These are phyloP conservation scores for Phoxinus dragarum DNA, from an alignment of 2,797 vertebrate species.

Conservation along the genomic window DNA sequence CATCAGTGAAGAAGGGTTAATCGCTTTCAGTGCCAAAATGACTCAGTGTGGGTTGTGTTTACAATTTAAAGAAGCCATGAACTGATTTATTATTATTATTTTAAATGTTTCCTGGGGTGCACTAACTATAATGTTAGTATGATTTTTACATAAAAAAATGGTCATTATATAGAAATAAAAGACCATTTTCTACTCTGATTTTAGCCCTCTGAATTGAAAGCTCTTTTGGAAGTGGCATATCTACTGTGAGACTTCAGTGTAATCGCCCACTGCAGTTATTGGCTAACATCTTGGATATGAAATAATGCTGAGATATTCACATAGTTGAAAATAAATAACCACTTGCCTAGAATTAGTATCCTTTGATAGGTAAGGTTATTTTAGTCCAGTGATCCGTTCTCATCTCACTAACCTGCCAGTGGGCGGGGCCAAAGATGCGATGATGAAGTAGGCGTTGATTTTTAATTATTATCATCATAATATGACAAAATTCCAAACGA, in stretches of 20 bases:
- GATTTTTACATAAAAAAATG: background rate
- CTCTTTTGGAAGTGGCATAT: too few relatives aligned
- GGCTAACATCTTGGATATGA: too few relatives aligned
- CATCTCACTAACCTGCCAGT: background rate
- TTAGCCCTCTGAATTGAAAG: too few relatives aligned
- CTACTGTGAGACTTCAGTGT: too few relatives aligned
- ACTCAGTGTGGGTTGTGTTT: background rate
- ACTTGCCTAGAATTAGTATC: too few relatives aligned
- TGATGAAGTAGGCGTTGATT: background rate
- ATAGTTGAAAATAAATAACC: too few relatives aligned
- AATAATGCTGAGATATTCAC: too few relatives aligned
- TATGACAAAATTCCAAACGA: too few relatives aligned
- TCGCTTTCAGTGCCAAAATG: background rate
- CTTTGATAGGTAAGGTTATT: too few relatives aligned
- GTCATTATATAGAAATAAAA: background rate
- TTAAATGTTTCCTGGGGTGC: background rate
- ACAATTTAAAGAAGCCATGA: background rate
- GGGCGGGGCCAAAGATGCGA: too few relatives aligned
- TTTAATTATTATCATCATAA: too few relatives aligned
- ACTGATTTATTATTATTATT: background rate
- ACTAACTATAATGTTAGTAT: background rate
- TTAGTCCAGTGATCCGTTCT: background rate
- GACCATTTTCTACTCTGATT: background rate
- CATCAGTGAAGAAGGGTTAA: conserved; percentile 28
- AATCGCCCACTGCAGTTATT: too few relatives aligned